Evolutionary conservation across 2,888 invertebrate genomes (phyloP), one percentile per base, ranked within the genome.

Genomic region (Smittia sp.): DNA sequence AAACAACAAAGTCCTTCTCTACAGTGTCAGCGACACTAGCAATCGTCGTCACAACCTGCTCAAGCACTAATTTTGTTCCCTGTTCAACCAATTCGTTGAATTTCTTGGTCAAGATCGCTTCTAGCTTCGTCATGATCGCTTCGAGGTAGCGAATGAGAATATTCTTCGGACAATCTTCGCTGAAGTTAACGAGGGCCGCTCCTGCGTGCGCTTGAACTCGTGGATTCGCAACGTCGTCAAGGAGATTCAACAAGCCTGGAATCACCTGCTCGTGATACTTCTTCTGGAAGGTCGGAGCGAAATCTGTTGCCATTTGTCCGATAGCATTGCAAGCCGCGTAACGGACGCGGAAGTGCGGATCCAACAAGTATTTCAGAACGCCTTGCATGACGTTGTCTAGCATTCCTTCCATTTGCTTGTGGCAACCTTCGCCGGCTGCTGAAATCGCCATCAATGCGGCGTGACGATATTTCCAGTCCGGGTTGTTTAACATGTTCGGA

Each of bases 401-500:
- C 86, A 97, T 90, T 72, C 88, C 86, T 81, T 97, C 97, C 99
- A 99, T 99, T 82, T 98, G 96, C 80, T 96, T 94, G 80, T 96
- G 96, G 80, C 98, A 99, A 22, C 99, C 99, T 85, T 99, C 99
- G 2, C 98, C 98, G 75, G 97, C 93, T 0, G 98, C 96, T 4
- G 98, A 98, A 65, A 99, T 91, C 0, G 98, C 98, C 98, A 99
- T 99, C 41, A 99, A 86, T 1, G 96, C 99, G 54, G 98, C 98
- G 83, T 98, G 95, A n/a, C 94, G 86, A 77, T 91, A 90, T 77
- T 90, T 90, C 94, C 94, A 94, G 79, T 93, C 90, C 11, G 87
- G 85, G 76, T 90, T 91, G 65, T 86, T 86, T 77, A 98, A 84
- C 97, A 98, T 96, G 41, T 86, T 85, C 0, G 96, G 94, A 76